phyloP scores from a whole-genome alignment of 2,797 vertebrate genomes.

The Labroides dimidiatus region DNA sequence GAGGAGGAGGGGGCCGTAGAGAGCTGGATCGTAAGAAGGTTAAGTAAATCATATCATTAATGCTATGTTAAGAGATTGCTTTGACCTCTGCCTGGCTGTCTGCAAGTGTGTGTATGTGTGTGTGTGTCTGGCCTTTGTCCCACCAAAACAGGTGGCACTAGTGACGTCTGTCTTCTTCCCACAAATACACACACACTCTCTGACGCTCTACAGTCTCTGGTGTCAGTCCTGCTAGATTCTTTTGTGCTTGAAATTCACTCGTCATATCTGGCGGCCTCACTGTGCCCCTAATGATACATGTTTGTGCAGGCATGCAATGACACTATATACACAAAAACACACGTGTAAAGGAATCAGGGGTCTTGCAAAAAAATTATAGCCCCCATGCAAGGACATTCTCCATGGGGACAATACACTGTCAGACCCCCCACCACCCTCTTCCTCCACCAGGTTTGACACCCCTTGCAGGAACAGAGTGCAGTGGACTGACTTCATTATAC shows the following conservation, averaged over 20 bases:
- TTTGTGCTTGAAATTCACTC: slow-evolving; percentile 70
- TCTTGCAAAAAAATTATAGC: too few species aligned
- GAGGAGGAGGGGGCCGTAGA: slow-evolving; percentile 34
- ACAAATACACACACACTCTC: slow-evolving; percentile 39
- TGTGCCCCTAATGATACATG: slow-evolving; percentile 60
- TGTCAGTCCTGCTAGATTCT: slow-evolving; percentile 70
- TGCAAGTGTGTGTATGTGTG: slow-evolving; percentile 51
- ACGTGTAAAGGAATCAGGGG: background rate
- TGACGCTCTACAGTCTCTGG: slow-evolving; percentile 45
- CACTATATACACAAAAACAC: slow-evolving; percentile 38
- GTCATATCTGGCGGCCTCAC: slow-evolving; percentile 74
- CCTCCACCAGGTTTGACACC: too few species aligned
- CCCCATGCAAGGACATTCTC: too few species aligned
- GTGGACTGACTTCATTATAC: slow-evolving; percentile 69
- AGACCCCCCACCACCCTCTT: too few species aligned
- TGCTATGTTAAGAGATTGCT: slow-evolving; percentile 71
- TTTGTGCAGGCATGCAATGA: slow-evolving; percentile 53
- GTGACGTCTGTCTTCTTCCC: slow-evolving; percentile 76
- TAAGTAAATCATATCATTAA: slow-evolving; percentile 77
- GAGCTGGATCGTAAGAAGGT: slow-evolving; percentile 59
- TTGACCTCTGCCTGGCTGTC: slow-evolving; percentile 73
- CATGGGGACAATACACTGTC: too few species aligned
- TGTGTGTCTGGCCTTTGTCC: slow-evolving; percentile 66
- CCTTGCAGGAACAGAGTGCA: slow-evolving; percentile 30
- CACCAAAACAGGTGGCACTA: slow-evolving; percentile 82